These are phyloP conservation scores for Tringa solitaria DNA, from an alignment of 2,113 vertebrate species.

Conservation along the genomic window DNA sequence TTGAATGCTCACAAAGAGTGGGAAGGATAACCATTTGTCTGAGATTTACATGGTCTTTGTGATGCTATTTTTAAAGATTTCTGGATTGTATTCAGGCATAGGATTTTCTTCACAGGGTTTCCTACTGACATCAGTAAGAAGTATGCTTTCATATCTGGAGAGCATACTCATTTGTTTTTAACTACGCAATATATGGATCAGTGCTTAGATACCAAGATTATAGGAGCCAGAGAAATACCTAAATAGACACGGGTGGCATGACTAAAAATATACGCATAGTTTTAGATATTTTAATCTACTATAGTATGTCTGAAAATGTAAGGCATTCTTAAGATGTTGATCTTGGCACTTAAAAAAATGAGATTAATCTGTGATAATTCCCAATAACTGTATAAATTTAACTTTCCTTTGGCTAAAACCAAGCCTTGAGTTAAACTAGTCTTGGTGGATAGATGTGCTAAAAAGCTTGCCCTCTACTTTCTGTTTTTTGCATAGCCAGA, in stretches of 20 bases:
- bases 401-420: neutral
- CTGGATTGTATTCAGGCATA: neutral
- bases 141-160: neutral
- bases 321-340: neutral
- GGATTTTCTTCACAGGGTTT: neutral
- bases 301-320: neutral
- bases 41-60: neutral
- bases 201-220: neutral
- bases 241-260: neutral
- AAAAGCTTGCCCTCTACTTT: neutral
- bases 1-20: neutral
- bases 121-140: neutral
- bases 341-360: neutral
- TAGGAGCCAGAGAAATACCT: neutral
- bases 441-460: neutral
- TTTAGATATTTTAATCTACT: neutral
- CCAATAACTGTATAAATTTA: conserved; percentile 6
- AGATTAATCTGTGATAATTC: neutral
- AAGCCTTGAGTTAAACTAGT: neutral
- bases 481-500: conserved; percentile 8
- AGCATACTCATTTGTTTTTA: neutral
- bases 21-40: neutral
- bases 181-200: neutral
- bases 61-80: neutral
- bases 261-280: neutral